Evolutionary conservation across 2,797 vertebrate genomes (phyloP).

Genomic region (Chrosomus eos): DNA sequence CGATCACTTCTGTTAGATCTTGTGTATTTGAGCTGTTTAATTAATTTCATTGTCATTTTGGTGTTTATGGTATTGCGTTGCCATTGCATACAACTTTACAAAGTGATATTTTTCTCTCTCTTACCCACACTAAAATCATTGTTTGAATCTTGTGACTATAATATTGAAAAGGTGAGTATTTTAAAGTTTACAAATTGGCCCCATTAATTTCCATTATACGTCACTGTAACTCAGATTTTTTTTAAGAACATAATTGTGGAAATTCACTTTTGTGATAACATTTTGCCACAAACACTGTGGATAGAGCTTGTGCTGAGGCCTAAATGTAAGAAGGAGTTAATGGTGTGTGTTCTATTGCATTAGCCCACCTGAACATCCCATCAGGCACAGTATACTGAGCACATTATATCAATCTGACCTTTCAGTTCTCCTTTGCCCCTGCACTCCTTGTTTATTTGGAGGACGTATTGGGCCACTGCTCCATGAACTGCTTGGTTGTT

Average conservation of each 20-base stretch:
- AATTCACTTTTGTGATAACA: background rate
- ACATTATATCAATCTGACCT: slow-evolving; percentile 45
- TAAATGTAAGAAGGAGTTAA: slow-evolving; percentile 5
- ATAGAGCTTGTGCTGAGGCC: background rate
- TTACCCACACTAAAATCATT: slow-evolving; percentile 16
- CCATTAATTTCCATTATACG: background rate
- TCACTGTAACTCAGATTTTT: background rate
- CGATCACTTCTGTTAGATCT: background rate
- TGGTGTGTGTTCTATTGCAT: background rate
- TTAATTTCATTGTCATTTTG: background rate
- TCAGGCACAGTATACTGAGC: background rate
- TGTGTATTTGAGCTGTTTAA: background rate
- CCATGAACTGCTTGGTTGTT: slow-evolving; percentile 69
- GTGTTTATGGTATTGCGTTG: background rate
- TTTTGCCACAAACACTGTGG: background rate
- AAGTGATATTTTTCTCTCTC: slow-evolving; percentile 45
- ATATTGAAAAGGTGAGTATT: background rate
- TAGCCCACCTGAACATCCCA: background rate
- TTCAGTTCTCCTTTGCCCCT: slow-evolving; percentile 18
- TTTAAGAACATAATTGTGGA: background rate
- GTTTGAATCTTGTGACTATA: background rate
- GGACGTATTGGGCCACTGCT: slow-evolving; percentile 27
- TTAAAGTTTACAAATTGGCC: background rate
- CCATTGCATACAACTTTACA: background rate
- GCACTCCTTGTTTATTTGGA: slow-evolving; percentile 5